A percentile compares a stretch with the other conserved stretches of the same genome.
Evolutionary conservation across 2,797 vertebrate species (phyloP).

Genomic region (Parauchenoglanis punctatus): DNA sequence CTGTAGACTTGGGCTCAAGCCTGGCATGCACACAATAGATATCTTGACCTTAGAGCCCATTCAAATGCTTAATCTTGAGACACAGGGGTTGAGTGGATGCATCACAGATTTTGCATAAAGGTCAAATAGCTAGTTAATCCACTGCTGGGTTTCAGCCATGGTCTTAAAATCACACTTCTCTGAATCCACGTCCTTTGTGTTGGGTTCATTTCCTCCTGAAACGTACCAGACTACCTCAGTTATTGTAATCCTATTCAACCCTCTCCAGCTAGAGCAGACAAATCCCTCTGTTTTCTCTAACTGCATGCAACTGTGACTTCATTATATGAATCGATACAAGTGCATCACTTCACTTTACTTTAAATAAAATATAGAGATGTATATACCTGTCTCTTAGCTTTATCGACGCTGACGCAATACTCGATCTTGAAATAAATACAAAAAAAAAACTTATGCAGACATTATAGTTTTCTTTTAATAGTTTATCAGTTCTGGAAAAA

Average conservation of each 20-base stretch:
- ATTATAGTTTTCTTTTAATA: neutral
- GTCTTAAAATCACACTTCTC: slow-evolving; percentile 37
- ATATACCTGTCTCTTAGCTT: neutral
- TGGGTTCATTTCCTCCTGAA: neutral
- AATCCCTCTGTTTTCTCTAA: neutral
- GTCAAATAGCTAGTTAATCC: slow-evolving; percentile 57
- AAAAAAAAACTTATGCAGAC: neutral
- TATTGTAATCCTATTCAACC: slow-evolving; percentile 6
- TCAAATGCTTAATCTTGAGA: slow-evolving; percentile 56
- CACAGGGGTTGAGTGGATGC: slow-evolving; percentile 55
- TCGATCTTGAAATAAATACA: neutral
- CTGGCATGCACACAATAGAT: slow-evolving; percentile 49
- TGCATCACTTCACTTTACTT: neutral
- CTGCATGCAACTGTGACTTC: neutral
- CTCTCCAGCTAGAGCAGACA: neutral
- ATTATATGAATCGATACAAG: neutral
- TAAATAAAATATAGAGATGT: neutral
- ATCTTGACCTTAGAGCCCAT: slow-evolving; percentile 54
- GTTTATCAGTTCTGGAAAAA: neutral
- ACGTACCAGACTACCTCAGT: neutral
- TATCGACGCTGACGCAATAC: neutral
- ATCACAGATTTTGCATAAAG: slow-evolving; percentile 53
- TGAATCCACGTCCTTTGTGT: slow-evolving; percentile 19
- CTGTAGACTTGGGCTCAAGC: slow-evolving; percentile 21
- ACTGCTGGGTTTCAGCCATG: slow-evolving; percentile 38